These are phyloP conservation scores for Steinernema carpocapsae DNA, from an alignment of 2,888 invertebrate species.

Conservation along the genomic window DNA sequence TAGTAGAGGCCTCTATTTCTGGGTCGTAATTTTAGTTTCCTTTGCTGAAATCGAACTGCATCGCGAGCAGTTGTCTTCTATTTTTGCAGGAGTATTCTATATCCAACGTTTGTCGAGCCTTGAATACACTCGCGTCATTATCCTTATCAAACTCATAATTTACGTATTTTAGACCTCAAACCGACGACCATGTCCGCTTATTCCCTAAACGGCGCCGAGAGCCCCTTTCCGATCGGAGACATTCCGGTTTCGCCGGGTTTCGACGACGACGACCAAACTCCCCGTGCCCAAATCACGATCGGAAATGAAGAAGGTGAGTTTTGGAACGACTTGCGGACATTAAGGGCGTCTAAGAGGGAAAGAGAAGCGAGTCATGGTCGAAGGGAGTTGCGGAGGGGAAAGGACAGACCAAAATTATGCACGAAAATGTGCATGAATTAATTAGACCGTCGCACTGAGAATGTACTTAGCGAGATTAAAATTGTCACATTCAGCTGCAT, in stretches of 20 bases:
- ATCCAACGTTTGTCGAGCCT: too few species aligned
- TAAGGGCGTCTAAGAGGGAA: background rate
- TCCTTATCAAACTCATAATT: background rate
- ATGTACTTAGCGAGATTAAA: background rate
- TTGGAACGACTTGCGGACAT: too few species aligned
- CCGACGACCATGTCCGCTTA: background rate
- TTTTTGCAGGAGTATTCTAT: too few species aligned
- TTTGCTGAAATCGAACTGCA: too few species aligned
- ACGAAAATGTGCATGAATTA: slow-evolving; percentile 1
- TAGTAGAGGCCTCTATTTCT: too few species aligned
- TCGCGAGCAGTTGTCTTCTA: too few species aligned
- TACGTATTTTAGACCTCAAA: too few species aligned
- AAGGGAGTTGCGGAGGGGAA: background rate
- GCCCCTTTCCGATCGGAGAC: slow-evolving; percentile 19
- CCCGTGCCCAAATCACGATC: background rate
- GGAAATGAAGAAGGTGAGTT: slow-evolving; percentile 14
- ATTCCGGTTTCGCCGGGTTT: slow-evolving; percentile 5
- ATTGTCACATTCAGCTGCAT: too few species aligned
- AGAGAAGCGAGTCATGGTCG: background rate
- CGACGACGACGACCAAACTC: background rate
- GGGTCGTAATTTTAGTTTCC: too few species aligned
- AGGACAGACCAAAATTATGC: background rate
- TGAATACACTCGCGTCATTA: background rate
- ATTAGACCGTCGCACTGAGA: background rate
- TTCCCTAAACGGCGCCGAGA: slow-evolving; percentile 11